Evolutionary conservation across 2,113 vertebrate species (phyloP), one percentile per base, ranked within the genome.

Genomic region (Gallinago paraguaiae): DNA sequence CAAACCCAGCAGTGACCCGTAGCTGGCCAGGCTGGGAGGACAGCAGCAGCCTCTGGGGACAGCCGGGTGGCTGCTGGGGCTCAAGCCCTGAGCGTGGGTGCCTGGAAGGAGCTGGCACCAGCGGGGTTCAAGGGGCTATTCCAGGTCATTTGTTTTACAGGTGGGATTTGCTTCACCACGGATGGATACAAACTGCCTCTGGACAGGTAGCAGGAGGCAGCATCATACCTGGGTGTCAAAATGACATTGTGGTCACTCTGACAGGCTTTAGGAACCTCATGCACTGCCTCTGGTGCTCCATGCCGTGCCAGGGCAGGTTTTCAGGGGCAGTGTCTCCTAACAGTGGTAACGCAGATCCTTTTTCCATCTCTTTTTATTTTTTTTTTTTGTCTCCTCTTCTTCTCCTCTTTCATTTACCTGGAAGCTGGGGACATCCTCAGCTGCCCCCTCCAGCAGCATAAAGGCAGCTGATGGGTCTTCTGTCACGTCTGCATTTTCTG

Each of bases 211-310:
- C 81, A 77, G 45, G 54, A 94, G 39, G 37, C 37, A 68, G 43
- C 57, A 43, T 28, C 61, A 41, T 35, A 63, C 17, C 25, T 11
- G 57, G 60, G 24, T 56, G 35, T 41, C 64, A 72, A 43, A 60
- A 28, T 12, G 39, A 35, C 41, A 4, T 0, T 37, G 59, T 67
- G 61, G 30, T 35, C 41, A 54, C 1, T 0, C 27, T 71, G 37
- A 64, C 0, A 3, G 57, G 17, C 7, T 83, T 83, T 69, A 60
- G 72, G 33, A 82, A 16, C 70, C 54, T 37, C 31, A 67, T 23
- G 6, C 7, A n/a, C 53, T 33, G 6, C 48, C n/a, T 54, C 2
- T 1, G 28, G 6, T 46, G 28, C 48, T 35, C 20, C 1, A 0
- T 11, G 51, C 17, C 11, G 6, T 2, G 19, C 4, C 67, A 72